Percentiles rank a stretch among this genome's conserved stretches.
phyloP scores from a whole-genome alignment of 1,140 invertebrate species.

The Heliothis virescens region DNA sequence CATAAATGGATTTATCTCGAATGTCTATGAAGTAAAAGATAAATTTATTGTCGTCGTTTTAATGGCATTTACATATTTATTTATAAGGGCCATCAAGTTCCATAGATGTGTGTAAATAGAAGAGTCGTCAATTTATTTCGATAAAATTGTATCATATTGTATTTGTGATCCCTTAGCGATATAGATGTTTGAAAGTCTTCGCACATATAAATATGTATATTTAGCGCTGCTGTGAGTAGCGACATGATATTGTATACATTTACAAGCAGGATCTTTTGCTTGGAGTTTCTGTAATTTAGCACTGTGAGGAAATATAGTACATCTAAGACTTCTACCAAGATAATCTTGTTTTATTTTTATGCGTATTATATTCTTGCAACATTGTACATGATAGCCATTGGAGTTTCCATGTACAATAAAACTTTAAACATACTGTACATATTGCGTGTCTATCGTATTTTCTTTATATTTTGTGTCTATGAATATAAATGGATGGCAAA shows the following conservation, averaged over 20 bases:
- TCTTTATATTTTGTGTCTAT: not conserved
- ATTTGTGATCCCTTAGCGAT: not conserved
- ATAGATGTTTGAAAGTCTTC: slow-evolving; percentile 1
- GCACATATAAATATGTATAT: not conserved
- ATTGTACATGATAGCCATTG: too few species aligned
- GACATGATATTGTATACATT: too few species aligned
- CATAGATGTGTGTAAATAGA: slow-evolving; percentile 27
- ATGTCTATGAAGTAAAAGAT: not conserved
- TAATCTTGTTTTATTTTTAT: too few species aligned
- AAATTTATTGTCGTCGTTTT: not conserved
- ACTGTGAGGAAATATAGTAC: too few species aligned
- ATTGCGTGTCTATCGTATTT: not conserved
- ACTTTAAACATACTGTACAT: not conserved
- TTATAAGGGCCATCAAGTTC: not conserved
- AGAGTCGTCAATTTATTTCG: slow-evolving; percentile 37
- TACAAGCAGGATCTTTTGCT: too few species aligned
- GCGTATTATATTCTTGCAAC: too few species aligned
- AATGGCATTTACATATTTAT: slow-evolving; percentile 7
- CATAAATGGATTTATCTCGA: not conserved
- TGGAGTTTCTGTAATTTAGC: too few species aligned
- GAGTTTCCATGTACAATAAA: not conserved
- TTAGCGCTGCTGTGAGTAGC: not conserved
- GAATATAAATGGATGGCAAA: not conserved
- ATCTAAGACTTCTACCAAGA: too few species aligned
- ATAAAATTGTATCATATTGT: slow-evolving; percentile 20